Conservation (phyloP, 2,113 vertebrate genomes). For the Antechinus flavipes region DNA sequence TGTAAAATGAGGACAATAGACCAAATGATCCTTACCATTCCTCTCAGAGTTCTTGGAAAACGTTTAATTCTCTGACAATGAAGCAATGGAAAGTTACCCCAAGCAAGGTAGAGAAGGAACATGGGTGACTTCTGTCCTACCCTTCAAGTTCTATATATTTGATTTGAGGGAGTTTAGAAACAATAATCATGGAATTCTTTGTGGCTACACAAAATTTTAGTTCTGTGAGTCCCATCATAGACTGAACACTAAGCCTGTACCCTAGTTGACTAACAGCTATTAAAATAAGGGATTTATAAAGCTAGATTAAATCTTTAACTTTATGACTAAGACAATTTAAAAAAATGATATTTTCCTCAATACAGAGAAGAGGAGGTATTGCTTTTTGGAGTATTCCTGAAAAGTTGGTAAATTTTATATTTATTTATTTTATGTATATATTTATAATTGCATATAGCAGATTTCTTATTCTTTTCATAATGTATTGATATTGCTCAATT, state of each 20-base stretch:
- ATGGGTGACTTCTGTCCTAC: not conserved
- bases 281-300: constrained; percentile 72
- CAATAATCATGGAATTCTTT: constrained; percentile 45
- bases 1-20: too few species aligned
- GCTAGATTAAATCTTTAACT: constrained; percentile 32
- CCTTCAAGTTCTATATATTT: not conserved
- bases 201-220: constrained; percentile 62
- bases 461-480: constrained; percentile 71
- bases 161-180: not conserved
- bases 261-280: not conserved
- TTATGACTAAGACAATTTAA: not conserved
- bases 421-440: not conserved
- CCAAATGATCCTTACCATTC: not conserved
- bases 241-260: constrained; percentile 60
- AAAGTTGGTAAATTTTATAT: constrained; percentile 49
- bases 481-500: constrained; percentile 61
- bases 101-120: not conserved
- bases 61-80: not conserved
- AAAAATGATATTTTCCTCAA: constrained; percentile 3
- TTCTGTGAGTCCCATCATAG: constrained; percentile 65
- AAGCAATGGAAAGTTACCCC: not conserved
- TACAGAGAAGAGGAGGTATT: constrained; percentile 19
- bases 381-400: constrained; percentile 56
- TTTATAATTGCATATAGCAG: constrained; percentile 51
- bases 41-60: not conserved